A percentile compares a stretch with the other conserved stretches of the same genome.
Conservation (phyloP, 2,113 vertebrate species). For the Prochilodus magdalenae region DNA sequence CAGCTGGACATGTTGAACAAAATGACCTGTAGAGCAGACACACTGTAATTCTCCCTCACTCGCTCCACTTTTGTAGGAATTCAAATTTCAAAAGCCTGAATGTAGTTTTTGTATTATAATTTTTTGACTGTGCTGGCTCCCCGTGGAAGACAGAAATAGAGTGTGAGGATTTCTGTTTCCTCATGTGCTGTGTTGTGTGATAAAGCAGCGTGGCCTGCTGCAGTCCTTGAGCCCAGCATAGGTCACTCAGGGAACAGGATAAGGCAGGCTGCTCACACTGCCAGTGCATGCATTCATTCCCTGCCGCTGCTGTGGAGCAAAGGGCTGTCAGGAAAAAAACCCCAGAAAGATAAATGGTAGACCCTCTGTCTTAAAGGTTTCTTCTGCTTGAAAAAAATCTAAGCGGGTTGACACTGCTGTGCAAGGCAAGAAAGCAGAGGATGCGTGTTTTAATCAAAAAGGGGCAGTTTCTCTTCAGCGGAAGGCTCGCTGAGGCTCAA, state of each 20-base stretch:
- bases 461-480: slow-evolving; percentile 6
- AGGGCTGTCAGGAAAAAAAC: slow-evolving; percentile 26
- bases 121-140: slow-evolving; percentile 15
- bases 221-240: slow-evolving; percentile 20
- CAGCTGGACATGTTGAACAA: background rate
- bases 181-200: slow-evolving; percentile 26
- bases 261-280: slow-evolving; percentile 12
- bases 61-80: background rate
- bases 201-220: background rate
- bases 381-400: background rate
- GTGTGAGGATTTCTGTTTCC: slow-evolving; percentile 28
- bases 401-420: background rate
- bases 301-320: slow-evolving; percentile 5
- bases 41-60: background rate
- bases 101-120: background rate
- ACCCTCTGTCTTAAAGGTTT: slow-evolving; percentile 9
- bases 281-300: slow-evolving; percentile 19
- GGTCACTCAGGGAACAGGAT: slow-evolving; percentile 29
- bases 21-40: background rate
- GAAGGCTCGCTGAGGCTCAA: background rate
- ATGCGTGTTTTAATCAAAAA: slow-evolving; percentile 23
- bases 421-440: slow-evolving; percentile 16
- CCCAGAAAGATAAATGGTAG: slow-evolving; percentile 20
- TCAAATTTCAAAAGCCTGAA: background rate
- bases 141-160: slow-evolving; percentile 17